These are phyloP conservation scores for Monodelphis domestica DNA, from an alignment of 2,797 vertebrate genomes.

Conservation along the genomic window DNA sequence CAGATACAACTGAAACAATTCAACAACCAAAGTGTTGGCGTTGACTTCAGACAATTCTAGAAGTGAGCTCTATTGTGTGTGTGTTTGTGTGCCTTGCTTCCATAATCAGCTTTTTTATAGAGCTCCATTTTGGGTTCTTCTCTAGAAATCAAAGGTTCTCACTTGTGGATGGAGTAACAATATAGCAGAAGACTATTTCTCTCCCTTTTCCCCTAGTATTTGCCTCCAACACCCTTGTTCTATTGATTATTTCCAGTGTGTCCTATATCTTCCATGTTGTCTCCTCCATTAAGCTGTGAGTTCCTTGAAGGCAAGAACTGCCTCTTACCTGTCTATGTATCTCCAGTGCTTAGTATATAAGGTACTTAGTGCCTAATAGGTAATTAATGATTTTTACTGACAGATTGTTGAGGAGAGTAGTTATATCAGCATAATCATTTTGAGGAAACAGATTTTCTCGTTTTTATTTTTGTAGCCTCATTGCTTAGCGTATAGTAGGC, in stretches of 20 bases:
- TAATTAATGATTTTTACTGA: neutral
- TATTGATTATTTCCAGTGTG: neutral
- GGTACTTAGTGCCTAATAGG: neutral
- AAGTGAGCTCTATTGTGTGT: conserved; percentile 4
- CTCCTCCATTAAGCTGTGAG: neutral
- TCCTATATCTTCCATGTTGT: neutral
- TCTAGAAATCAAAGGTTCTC: neutral
- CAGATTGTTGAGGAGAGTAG: neutral
- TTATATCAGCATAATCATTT: neutral
- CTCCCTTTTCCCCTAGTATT: neutral
- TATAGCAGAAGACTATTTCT: neutral
- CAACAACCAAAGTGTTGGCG: conserved; percentile 46
- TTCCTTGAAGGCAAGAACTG: neutral
- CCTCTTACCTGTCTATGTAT: neutral
- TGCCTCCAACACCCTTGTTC: neutral
- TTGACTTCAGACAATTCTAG: conserved; percentile 45
- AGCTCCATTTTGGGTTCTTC: neutral
- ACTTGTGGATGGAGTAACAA: neutral
- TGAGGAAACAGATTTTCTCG: neutral
- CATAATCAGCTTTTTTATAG: neutral
- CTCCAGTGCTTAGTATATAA: neutral
- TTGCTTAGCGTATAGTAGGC: neutral
- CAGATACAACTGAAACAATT: too few relatives aligned
- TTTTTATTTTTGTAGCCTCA: neutral
- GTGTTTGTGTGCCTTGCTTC: neutral